Evolutionary conservation across 2,113 vertebrate genomes (phyloP).

Genomic region (Vidua macroura): DNA sequence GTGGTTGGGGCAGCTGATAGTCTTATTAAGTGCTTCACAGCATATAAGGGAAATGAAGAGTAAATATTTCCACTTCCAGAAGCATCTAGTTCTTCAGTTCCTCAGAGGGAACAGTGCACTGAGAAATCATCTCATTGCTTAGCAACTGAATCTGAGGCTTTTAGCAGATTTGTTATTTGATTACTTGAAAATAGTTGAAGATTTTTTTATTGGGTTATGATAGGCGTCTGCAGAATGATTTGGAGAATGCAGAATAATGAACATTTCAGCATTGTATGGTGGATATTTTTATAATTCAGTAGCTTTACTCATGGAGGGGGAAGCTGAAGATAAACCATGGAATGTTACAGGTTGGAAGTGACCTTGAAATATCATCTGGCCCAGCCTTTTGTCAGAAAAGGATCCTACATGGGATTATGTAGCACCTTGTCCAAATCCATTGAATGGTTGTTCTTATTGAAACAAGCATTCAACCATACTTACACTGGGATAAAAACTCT

Average conservation of each 20-base stretch:
- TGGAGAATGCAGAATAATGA: not conserved
- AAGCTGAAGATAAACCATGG: not conserved
- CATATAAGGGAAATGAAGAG: not conserved
- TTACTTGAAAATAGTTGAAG: not conserved
- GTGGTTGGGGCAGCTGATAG: not conserved
- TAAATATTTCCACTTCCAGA: not conserved
- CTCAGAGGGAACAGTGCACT: not conserved
- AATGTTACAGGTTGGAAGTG: not conserved
- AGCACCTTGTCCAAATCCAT: not conserved
- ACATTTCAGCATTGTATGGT: not conserved
- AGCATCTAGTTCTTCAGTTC: not conserved
- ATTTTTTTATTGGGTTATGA: not conserved
- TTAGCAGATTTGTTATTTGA: not conserved
- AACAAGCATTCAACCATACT: not conserved
- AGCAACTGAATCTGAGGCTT: not conserved
- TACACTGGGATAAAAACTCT: not conserved
- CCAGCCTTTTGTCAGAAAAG: not conserved
- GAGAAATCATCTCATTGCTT: conserved; percentile 1
- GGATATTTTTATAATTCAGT: not conserved
- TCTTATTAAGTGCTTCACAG: not conserved
- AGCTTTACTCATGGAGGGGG: not conserved
- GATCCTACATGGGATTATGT: not conserved
- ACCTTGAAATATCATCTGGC: not conserved
- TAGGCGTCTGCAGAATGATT: not conserved
- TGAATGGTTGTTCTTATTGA: not conserved